These are phyloP conservation scores for Apotomis turbidana DNA, from an alignment of 2,888 invertebrate genomes.

Conservation along the genomic window DNA sequence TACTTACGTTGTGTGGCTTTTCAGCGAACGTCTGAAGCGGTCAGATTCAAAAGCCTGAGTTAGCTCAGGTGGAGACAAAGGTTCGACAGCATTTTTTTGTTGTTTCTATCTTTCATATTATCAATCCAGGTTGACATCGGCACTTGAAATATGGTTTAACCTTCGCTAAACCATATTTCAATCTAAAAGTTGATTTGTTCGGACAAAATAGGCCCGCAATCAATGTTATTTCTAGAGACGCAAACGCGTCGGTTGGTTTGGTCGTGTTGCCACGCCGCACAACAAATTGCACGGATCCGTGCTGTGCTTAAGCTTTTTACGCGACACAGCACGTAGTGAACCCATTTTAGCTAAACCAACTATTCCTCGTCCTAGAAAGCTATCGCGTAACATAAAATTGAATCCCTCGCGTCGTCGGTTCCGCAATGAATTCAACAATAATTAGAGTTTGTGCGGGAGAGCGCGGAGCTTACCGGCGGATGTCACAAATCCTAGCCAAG, in stretches of 20 bases:
- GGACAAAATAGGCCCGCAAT: no score
- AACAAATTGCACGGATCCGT: neutral
- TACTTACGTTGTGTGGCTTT: slow-evolving; percentile 58
- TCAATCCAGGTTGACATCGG: slow-evolving; percentile 42
- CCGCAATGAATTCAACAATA: slow-evolving; percentile 67
- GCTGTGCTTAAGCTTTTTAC: no score
- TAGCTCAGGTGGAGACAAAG: slow-evolving; percentile 52
- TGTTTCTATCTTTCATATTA: slow-evolving; percentile 45
- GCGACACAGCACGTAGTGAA: no score
- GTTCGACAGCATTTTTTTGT: slow-evolving; percentile 56
- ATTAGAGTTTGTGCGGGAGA: slow-evolving; percentile 62
- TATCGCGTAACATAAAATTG: slow-evolving; percentile 53
- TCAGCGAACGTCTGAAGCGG: slow-evolving; percentile 57
- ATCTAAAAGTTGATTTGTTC: slow-evolving; percentile 18
- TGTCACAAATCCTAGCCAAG: slow-evolving; percentile 76
- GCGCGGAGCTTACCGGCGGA: slow-evolving; percentile 69
- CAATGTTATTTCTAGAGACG: no score
- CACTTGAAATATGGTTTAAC: slow-evolving; percentile 37
- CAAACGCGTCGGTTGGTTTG: no score
- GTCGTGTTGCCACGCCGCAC: no score
- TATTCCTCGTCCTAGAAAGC: neutral
- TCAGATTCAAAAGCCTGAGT: slow-evolving; percentile 63
- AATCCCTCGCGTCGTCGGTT: slow-evolving; percentile 59
- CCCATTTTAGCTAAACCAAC: neutral
- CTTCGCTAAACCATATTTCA: no score